Percentiles rank a stretch among this genome's conserved stretches.
These are phyloP conservation scores for Nothoprocta perdicaria DNA, from an alignment of 2,113 vertebrate species.

Conservation along the genomic window DNA sequence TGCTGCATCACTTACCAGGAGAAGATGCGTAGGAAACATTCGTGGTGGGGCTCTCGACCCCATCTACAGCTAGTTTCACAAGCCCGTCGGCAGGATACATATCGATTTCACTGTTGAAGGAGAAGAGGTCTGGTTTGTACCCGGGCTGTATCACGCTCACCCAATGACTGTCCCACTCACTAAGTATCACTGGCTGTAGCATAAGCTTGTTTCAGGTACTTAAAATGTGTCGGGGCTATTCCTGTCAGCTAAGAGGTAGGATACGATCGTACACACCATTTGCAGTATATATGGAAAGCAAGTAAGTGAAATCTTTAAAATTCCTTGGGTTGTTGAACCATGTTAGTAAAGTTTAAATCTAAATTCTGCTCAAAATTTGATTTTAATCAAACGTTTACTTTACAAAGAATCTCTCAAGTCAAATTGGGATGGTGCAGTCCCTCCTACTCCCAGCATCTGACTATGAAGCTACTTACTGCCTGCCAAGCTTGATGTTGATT, in stretches of 20 bases:
- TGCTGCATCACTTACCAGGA: conserved; percentile 47
- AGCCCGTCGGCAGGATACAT: neutral
- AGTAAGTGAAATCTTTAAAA: neutral
- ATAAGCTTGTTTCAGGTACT: neutral
- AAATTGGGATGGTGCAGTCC: fast-evolving
- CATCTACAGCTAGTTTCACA: conserved; percentile 50
- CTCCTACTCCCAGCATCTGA: neutral
- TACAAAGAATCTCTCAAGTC: neutral
- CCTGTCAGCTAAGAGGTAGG: neutral
- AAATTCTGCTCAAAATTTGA: neutral
- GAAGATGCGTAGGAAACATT: conserved; percentile 13
- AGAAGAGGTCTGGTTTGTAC: neutral
- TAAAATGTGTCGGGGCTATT: neutral
- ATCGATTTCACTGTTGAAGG: conserved; percentile 53
- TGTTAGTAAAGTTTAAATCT: neutral
- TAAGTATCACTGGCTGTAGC: neutral
- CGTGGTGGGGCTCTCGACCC: neutral
- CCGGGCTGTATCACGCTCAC: neutral
- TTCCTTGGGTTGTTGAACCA: neutral
- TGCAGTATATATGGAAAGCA: neutral
- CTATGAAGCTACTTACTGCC: conserved; percentile 76
- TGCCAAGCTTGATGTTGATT: conserved; percentile 76
- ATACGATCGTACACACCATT: neutral
- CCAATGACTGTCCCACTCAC: neutral
- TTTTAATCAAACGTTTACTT: no score